Conservation (phyloP, 1,140 invertebrate species). For the Caenorhabditis remanei region DNA sequence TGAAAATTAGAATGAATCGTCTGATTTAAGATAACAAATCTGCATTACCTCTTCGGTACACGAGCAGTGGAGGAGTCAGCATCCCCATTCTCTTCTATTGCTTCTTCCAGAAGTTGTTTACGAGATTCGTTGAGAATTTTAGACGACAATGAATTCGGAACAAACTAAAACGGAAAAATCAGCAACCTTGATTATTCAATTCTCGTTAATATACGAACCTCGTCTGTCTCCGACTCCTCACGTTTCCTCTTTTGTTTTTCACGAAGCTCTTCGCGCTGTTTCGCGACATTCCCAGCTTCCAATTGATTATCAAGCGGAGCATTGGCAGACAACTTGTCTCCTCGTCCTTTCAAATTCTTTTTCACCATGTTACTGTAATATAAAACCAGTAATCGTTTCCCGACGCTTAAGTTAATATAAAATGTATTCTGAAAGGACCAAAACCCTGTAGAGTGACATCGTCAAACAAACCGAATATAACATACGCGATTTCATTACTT, state of each 20-base stretch:
- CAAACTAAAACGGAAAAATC: constrained; percentile 53
- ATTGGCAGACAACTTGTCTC: constrained; percentile 33
- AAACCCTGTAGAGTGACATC: not conserved
- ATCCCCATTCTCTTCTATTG: constrained; percentile 65
- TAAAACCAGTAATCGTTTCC: not conserved
- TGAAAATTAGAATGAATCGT: constrained; percentile 47
- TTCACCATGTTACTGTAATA: constrained; percentile 30
- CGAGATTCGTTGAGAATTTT: constrained; percentile 71
- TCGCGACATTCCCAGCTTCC: constrained; percentile 67
- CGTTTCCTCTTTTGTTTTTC: constrained; percentile 63
- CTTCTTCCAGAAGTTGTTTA: constrained; percentile 70
- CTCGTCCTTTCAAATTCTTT: constrained; percentile 46
- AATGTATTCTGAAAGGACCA: constrained; percentile 27
- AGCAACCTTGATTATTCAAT: no score
- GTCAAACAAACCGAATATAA: not conserved
- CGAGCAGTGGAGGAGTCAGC: constrained; percentile 38
- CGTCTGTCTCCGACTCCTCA: constrained; percentile 64
- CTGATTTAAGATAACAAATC: not conserved
- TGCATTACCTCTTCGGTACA: constrained; percentile 54
- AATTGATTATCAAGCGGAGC: constrained; percentile 66
- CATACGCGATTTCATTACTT: constrained; percentile 52
- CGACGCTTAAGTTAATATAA: not conserved
- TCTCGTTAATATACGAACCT: not conserved
- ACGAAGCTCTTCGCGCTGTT: constrained; percentile 55
- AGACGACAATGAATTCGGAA: constrained; percentile 67